phyloP scores from a whole-genome alignment of 2,797 vertebrate species.

The Anguilla obscura region DNA sequence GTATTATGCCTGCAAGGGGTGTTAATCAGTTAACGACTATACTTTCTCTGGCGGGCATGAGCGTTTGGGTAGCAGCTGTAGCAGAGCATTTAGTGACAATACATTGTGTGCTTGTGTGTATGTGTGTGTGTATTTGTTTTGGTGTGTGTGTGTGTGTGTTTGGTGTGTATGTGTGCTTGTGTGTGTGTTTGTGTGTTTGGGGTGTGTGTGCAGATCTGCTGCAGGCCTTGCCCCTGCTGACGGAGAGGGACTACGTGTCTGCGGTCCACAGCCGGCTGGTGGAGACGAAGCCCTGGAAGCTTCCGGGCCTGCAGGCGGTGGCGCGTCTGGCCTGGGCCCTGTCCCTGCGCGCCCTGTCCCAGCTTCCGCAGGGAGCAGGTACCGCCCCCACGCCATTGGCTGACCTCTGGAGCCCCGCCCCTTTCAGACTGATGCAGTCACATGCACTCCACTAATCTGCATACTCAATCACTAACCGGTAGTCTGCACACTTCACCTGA shows the following conservation, averaged over 20 bases:
- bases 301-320: conserved; percentile 89
- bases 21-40: not conserved
- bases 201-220: conserved; percentile 78
- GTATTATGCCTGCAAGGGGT: not conserved
- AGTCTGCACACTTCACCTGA: not conserved
- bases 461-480: not conserved
- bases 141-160: conserved; percentile 8
- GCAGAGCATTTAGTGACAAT: not conserved
- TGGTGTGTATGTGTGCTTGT: conserved; percentile 11
- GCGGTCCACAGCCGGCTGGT: conserved; percentile 87
- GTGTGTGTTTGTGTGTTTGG: too few species aligned
- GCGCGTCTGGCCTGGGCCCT: conserved; percentile 91
- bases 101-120: not conserved
- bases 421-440: not conserved
- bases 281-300: conserved; percentile 87
- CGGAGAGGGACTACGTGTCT: conserved; percentile 89
- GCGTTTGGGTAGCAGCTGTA: not conserved
- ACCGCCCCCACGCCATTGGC: conserved; percentile 18
- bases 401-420: not conserved
- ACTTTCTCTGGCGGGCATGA: not conserved
- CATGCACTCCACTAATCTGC: not conserved
- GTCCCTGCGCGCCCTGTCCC: conserved; percentile 88
- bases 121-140: not conserved
- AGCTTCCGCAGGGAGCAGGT: conserved; percentile 92
- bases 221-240: conserved; percentile 83